These are phyloP conservation scores for Agrenia bidenticulata DNA, from an alignment of 2,888 invertebrate species.

Conservation along the genomic window DNA sequence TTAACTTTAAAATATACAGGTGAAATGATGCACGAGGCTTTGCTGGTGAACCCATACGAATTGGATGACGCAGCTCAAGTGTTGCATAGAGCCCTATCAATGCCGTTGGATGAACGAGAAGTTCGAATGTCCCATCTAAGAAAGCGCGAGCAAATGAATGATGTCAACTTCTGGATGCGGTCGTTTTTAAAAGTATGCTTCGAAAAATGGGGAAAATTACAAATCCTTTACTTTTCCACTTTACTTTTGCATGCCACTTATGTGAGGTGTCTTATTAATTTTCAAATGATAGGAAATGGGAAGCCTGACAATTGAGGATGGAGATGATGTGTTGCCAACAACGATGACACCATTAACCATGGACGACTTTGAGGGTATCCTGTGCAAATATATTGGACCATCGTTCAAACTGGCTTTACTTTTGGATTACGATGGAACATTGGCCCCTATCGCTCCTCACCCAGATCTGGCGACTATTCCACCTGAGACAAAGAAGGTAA, in stretches of 20 bases:
- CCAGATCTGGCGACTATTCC: conserved; percentile 85
- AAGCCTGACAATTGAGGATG: conserved; percentile 63
- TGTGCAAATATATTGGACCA: conserved; percentile 81
- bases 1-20: conserved; percentile 57
- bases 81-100: conserved; percentile 80
- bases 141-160: conserved; percentile 75
- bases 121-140: conserved; percentile 82
- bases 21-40: conserved; percentile 90
- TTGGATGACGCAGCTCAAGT: conserved; percentile 83
- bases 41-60: conserved; percentile 87
- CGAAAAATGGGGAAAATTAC: not conserved
- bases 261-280: not conserved
- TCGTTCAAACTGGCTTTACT: conserved; percentile 79
- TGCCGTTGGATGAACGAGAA: conserved; percentile 85
- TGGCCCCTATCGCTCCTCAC: conserved; percentile 85
- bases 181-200: conserved; percentile 68
- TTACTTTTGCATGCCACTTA: too few species aligned
- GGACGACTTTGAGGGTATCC: conserved; percentile 85
- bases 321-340: conserved; percentile 78
- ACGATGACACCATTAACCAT: conserved; percentile 87
- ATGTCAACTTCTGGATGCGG: conserved; percentile 86
- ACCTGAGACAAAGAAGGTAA: conserved; percentile 70
- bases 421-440: conserved; percentile 84
- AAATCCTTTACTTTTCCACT: too few species aligned
- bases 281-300: conserved; percentile 76